Evolutionary conservation across 2,888 invertebrate species (phyloP), one percentile per base, ranked within the genome.

Genomic region (Chloroclystis v-ata): DNA sequence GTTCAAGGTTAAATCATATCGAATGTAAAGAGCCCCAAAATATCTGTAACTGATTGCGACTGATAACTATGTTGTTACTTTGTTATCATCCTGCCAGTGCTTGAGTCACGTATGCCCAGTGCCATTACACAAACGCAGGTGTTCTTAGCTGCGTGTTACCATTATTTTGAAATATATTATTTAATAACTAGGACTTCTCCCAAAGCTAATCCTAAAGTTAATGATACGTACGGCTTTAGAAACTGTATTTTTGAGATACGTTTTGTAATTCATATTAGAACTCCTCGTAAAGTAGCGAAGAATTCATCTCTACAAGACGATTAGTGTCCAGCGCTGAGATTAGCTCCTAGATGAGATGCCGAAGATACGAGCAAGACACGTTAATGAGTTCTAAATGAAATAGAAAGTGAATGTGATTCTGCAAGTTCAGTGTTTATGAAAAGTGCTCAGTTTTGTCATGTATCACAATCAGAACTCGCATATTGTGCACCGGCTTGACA

Each of bases 71-170:
- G 75, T 78, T 77, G 67, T 80, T 78, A 69, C 70, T 65, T 69
- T 67, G 71, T 75, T 79, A 77, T 72, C 78, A 79, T 77, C 76
- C 78, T 75, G 37, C 37, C 25, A 65, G 66, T 57, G 47, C 72
- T 81, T 78, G 75, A 82, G 82, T 84, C 86, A 86, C 85, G 85
- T 86, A 84, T 72, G 62, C n/a, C n/a, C n/a, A n/a, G n/a, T n/a
- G n/a, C 77, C 81, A 75, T 75, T 77, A 68, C 72, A 59, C 63
- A 67, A 69, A 52, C 54, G 64, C 73, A 70, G 69, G 76, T 76
- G 73, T 65, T 75, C 71, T 62, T 54, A 42, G 54, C 58, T 56
- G 54, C 55, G 47, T 54, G 40, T 45, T 32, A 48, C 30, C 37
- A 37, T 39, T 51, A 43, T 52, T 62, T 65, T 52, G 47, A 62